phyloP scores from a whole-genome alignment of 2,797 vertebrate species.

The Takifugu rubripes region DNA sequence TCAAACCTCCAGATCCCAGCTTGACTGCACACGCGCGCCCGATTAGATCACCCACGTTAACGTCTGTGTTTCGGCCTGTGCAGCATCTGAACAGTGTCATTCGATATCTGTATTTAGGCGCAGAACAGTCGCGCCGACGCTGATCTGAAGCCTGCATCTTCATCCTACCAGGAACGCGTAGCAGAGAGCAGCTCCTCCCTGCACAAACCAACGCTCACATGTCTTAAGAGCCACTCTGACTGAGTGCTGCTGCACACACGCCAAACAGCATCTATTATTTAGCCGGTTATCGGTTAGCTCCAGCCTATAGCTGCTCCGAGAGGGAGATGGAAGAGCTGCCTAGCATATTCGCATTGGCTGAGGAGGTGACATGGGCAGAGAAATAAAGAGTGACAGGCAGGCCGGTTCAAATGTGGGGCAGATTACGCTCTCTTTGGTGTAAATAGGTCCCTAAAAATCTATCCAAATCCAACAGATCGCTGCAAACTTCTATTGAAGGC shows the following conservation, averaged over 20 bases:
- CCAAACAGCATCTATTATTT: constrained; percentile 31
- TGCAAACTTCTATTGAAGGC: constrained; percentile 11
- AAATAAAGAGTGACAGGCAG: constrained; percentile 13
- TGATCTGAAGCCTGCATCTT: too few species aligned
- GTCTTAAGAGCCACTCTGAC: neutral
- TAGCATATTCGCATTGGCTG: constrained; percentile 22
- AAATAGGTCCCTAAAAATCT: constrained; percentile 17
- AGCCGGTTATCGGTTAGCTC: constrained; percentile 43
- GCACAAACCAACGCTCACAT: neutral
- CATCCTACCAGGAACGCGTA: too few species aligned
- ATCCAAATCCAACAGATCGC: constrained; percentile 22
- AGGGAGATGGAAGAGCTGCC: constrained; percentile 5
- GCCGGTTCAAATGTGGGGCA: constrained; percentile 3
- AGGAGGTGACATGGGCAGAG: constrained; percentile 14
- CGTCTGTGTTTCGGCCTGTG: too few species aligned
- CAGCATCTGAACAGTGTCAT: too few species aligned
- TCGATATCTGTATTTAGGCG: too few species aligned
- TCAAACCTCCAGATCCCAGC: too few species aligned
- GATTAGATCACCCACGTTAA: too few species aligned
- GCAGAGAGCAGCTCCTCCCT: neutral
- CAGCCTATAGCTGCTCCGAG: constrained; percentile 26
- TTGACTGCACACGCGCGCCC: too few species aligned
- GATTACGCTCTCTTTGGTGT: constrained; percentile 5
- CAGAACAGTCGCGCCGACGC: too few species aligned
- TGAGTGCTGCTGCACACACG: constrained; percentile 28